Evolutionary conservation across 2,797 vertebrate genomes (phyloP), one percentile per base, ranked within the genome.

Genomic region (Micrastur ruficollis): DNA sequence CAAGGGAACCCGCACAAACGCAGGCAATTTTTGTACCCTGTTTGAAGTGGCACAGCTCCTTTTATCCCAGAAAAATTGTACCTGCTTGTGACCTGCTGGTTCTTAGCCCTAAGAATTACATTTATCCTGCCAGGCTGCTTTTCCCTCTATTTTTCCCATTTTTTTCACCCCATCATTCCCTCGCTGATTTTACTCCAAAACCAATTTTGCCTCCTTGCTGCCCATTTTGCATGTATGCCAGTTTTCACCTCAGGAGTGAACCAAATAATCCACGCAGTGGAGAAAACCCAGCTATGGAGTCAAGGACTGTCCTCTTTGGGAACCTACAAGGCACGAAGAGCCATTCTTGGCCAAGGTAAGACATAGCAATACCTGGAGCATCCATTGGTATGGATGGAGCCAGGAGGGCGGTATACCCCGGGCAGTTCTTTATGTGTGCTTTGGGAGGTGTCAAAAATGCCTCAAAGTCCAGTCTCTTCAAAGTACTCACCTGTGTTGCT

Each of bases 21-120:
- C 0, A 0, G 55, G 53, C 9, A 7, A 16, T 6, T 3, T 32
- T 66, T 75, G 50, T 20, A 8, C 0, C 5, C 11, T 65, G 0
- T 50, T n/a, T 49, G 72, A 63, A 62, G 61, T 29, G 58, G 15
- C 21, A 20, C 6, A 11, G 32, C 34, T 84, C 25, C 26, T 89
- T 75, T 81, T 21, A 19, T 7, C 31, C 50, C 25, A 32, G 38
- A 25, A 90, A 81, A 72, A 47, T 3, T 32, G 12, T 38, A 96
- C 93, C 80, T 93, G 62, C 32, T 89, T 81, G 29, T 44, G 53
- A 31, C 53, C 14, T 9, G 36, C 42, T 79, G 21, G 11, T 47
- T 81, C 27, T 86, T n/a, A n/a, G 17, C 50, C 34, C 34, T 44
- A 55, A 40, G 38, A 68, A 53, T 44, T 72, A 12, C 2, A 4